Base-by-base conservation (phyloP, 1,140 invertebrate species). In the Apolygus lucorum region DNA sequence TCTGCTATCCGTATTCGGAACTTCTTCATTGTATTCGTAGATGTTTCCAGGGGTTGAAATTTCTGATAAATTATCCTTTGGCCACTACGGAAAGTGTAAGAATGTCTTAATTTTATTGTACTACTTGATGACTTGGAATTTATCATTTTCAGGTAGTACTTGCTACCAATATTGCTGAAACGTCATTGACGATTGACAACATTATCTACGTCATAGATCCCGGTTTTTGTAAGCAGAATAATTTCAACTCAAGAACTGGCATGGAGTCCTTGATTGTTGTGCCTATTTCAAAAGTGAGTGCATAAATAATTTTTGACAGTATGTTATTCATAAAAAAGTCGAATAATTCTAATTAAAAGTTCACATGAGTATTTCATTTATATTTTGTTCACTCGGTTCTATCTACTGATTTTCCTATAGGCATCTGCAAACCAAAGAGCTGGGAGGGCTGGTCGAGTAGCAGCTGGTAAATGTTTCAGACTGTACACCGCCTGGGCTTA, bases 191-290 rank as follows among this genome's bases (percentile, higher is more conserved):
- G 1, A 99, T 99, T 74, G 97, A 99, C 78, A 98, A 98, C 74
- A 99, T 99, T 72, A 91, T 95, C 64, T 99, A 97, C 82, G 98
- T 99, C 0, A 98, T 99, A 74, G 98, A 99, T 84, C 95, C 96
- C 21, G 98, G 97, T 1, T 99, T 98, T 81, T 95, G 94, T 54
- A 99, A 99, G 79, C 96, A 99, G 82, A 99, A 99, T 78, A 97
- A 96, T 79, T 99, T 98, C 77, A 99, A 99, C 84, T 95, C 97
- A 0, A 84, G 93, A 72, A 97, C 95, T 13, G 95, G 97, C 21
- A 98, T 99, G 93, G 97, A 99, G 78, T 97, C 95, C 75, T 83
- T 99, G 52, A 91, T 97, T 81, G 93, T 99, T 1, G 95, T 96
- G 14, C 98, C 97, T 14, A 96, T 99, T 67, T 99, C 96, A 2